These are phyloP conservation scores for Anomalospiza imberbis DNA, from an alignment of 2,797 vertebrate genomes.

Conservation along the genomic window DNA sequence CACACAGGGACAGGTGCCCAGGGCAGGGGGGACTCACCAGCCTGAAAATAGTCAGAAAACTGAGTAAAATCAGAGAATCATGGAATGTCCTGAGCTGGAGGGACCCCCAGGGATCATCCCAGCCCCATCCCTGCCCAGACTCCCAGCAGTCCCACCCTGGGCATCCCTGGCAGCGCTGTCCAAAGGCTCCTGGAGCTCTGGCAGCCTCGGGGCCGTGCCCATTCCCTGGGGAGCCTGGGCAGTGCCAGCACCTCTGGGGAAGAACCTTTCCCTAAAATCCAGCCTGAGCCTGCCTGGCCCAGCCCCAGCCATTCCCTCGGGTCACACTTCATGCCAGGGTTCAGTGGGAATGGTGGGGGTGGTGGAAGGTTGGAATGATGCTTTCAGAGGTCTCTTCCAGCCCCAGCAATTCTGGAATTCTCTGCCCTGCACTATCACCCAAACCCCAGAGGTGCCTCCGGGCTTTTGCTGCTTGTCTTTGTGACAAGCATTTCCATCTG, in stretches of 20 bases:
- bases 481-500: not conserved
- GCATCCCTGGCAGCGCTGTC: not conserved
- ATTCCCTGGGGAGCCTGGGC: not conserved
- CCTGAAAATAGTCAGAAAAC: not conserved
- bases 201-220: not conserved
- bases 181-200: not conserved
- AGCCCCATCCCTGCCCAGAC: not conserved
- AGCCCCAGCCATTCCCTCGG: not conserved
- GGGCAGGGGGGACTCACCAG: not conserved
- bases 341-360: not conserved
- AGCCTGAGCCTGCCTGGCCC: not conserved
- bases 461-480: not conserved
- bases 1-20: not conserved
- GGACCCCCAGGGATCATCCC: not conserved
- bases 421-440: not conserved
- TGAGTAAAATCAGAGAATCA: accelerated
- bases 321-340: accelerated
- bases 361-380: not conserved
- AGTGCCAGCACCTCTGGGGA: not conserved
- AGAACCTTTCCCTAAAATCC: not conserved
- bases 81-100: not conserved
- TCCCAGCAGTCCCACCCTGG: not conserved
- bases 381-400: accelerated
- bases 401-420: accelerated
- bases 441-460: not conserved